Evolutionary conservation across 2,113 vertebrate species (phyloP), one percentile per base, ranked within the genome.

Genomic region (Petaurus breviceps): DNA sequence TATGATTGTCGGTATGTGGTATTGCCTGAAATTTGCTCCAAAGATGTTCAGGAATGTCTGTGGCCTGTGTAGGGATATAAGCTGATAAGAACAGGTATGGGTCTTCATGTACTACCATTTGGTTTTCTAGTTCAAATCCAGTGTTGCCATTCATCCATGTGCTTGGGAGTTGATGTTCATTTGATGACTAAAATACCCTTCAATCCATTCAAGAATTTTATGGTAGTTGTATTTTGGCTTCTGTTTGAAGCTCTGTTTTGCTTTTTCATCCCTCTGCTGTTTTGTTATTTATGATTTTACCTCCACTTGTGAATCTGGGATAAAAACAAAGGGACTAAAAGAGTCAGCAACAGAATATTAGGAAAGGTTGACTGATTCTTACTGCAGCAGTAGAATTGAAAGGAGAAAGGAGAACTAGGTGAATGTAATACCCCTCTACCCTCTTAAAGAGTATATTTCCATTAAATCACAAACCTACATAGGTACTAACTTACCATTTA

Each of bases 281-380:
- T 95, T 96, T 54, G 47, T 19, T 97, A 90, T 97, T 97, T 96
- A 77, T 77, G 31, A 31, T 77, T n/a, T n/a, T 26, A 77, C 37
- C 94, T 95, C 94, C 49, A 92, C 93, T 96, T 96, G 94, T 92
- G 94, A 97, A 98, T 96, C 93, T 61, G 93, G 49, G 61, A 77
- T 77, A 77, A 77, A 95, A 97, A 94, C 96, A 50, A 95, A 96
- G 49, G 96, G 97, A 98, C 97, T 95, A 93, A 96, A 98, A 97
- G 96, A 96, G 90, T 94, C 54, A 97, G 94, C 89, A 96, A 91
- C 92, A 51, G 90, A 12, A 93, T 5, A 77, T n/a, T n/a, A 37
- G 53, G 68, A 95, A 14, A 93, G 14, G 92, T 53, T 90, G 54
- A 94, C 49, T 95, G 94, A 94, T 91, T 95, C 77, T n/a, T 37